A percentile compares a stretch with the other conserved stretches of the same genome.
Conservation (phyloP, 2,113 vertebrate species). For the Oncorhynchus clarkii region DNA sequence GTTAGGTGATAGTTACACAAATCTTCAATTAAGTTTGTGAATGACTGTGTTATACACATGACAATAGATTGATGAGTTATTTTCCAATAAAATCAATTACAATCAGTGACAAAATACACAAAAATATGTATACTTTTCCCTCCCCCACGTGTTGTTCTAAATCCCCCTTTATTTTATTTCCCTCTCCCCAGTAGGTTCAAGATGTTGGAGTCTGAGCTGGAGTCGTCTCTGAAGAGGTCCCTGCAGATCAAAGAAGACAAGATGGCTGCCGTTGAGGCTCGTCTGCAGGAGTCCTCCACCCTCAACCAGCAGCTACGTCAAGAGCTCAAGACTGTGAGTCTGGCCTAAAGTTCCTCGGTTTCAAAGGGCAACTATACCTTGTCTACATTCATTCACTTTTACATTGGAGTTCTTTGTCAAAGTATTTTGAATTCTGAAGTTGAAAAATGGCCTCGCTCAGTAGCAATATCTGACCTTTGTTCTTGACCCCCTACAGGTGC, state of each 20-base stretch:
- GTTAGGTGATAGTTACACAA: too few species aligned
- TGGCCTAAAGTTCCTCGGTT: too few species aligned
- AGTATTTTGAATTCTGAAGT: not conserved
- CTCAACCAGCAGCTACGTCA: conserved; percentile 91
- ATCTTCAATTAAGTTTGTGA: too few species aligned
- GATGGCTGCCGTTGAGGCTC: conserved; percentile 89
- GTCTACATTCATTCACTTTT: too few species aligned
- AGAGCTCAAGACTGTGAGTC: conserved; percentile 89
- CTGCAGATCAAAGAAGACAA: conserved; percentile 97
- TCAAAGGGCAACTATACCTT: not conserved
- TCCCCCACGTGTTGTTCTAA: not conserved
- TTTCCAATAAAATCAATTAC: too few species aligned
- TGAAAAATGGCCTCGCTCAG: not conserved
- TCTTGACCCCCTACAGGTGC: conserved; percentile 77
- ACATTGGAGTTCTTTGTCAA: too few species aligned
- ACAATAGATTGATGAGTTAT: too few species aligned
- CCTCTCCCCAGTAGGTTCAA: conserved; percentile 77
- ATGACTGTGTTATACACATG: too few species aligned
- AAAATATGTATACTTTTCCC: too few species aligned
- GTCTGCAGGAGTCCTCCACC: conserved; percentile 89
- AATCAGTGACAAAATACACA: too few species aligned
- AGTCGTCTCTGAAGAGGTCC: conserved; percentile 90
- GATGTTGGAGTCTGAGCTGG: conserved; percentile 91
- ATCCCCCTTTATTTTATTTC: not conserved
- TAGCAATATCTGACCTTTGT: not conserved